Evolutionary conservation across 2,888 invertebrate genomes (phyloP), one percentile per base, ranked within the genome.

Genomic region (Thecocarcelia acutangulata): DNA sequence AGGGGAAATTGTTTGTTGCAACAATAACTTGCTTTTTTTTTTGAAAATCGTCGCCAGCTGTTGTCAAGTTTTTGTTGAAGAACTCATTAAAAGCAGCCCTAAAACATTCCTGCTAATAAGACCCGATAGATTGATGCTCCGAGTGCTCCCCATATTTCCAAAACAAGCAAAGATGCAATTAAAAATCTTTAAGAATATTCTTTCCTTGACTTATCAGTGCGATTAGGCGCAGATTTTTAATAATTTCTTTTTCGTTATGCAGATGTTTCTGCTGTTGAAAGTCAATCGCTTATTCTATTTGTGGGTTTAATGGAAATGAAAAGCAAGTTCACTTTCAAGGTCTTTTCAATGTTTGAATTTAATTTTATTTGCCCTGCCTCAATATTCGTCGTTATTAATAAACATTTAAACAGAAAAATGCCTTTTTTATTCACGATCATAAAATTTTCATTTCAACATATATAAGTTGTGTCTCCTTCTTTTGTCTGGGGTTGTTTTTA

Each of bases 151-250:
- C 9, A 12, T 61, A 21, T 15, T 28, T 42, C 19, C 0, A 42
- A 28, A 61, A 24, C 9, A 12, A 15, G 2, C 40, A 52, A 54
- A 54, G 0, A 63, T 44, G 28, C 17, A 58, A 28, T 37, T 33
- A 59, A 44, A 52, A 76, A 68, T 76, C 59, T 68, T 19, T 1
- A 37, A 52, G 2, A 58, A 42, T 15, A 9, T 46, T 58, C 21
- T 58, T 59, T 50, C 58, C n/a, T 19, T 70, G 24, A 56, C 48
- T 52, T 72, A 58, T 59, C 42, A 56, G 13, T 48, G 28, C 56
- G 78, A 81, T 77, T 73, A 78, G 74, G 44, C 44, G 33, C 59
- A 58, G 58, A 78, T 74, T 74, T 78, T 82, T 70, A 21, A 40
- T 33, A 54, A 42, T 40, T 64, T 44, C 11, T 24, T 46, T 69